phyloP scores from a whole-genome alignment of 1,140 invertebrate species.

The Pseudoatta argentina region DNA sequence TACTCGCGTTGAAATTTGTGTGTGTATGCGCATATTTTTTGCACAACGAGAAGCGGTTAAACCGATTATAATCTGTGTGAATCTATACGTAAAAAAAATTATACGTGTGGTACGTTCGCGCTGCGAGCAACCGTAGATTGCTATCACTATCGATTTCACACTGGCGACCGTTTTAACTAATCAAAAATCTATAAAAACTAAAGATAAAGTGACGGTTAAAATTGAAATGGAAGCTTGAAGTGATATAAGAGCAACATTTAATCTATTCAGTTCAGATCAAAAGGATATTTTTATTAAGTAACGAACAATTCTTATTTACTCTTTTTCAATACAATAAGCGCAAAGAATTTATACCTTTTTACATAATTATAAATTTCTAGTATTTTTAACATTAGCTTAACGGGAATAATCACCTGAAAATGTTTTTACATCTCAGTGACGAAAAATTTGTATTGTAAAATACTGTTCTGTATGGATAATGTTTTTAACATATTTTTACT shows the following conservation, averaged over 20 bases:
- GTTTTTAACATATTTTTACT: too few species aligned
- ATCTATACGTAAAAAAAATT: constrained; percentile 24
- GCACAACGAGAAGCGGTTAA: constrained; percentile 25
- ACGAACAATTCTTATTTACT: background rate
- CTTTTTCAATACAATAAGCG: background rate
- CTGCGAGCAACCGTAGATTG: constrained; percentile 32
- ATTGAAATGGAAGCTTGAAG: background rate
- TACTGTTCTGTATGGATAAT: too few species aligned
- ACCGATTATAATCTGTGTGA: constrained; percentile 38
- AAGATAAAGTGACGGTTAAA: constrained; percentile 12
- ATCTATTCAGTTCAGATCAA: background rate
- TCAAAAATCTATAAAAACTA: constrained; percentile 23
- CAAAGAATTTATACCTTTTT: background rate
- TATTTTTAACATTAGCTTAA: background rate
- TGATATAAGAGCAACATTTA: background rate
- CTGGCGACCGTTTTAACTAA: constrained; percentile 10
- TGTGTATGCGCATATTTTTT: background rate
- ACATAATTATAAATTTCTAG: background rate
- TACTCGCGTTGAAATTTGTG: constrained; percentile 11
- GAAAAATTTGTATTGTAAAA: too few species aligned
- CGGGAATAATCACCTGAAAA: too few species aligned
- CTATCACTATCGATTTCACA: constrained; percentile 19
- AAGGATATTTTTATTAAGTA: background rate
- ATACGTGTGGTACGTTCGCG: constrained; percentile 8
- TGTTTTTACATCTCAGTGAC: too few species aligned